Percentiles rank a stretch among this genome's conserved stretches.
phyloP scores from a whole-genome alignment of 2,113 vertebrate species.

The Sisor rabdophorus region DNA sequence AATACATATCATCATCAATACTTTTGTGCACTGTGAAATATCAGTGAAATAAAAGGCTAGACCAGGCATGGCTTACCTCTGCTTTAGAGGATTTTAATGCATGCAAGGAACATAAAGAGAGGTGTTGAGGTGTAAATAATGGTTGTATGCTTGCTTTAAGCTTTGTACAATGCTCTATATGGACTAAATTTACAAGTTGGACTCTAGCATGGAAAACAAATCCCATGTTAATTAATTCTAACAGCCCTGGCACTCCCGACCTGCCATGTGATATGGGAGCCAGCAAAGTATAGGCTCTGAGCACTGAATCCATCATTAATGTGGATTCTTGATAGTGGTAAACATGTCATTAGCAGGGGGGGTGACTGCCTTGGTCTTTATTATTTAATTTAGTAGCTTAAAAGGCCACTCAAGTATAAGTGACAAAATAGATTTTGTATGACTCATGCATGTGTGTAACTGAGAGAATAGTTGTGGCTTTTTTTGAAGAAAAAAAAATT shows the following conservation, averaged over 20 bases:
- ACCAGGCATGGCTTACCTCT: slow-evolving; percentile 46
- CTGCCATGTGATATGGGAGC: slow-evolving; percentile 15
- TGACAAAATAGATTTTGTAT: slow-evolving; percentile 2
- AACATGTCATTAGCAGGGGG: slow-evolving; percentile 23
- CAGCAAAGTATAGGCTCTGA: neutral
- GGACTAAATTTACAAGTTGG: slow-evolving; percentile 57
- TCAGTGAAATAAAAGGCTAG: slow-evolving; percentile 48
- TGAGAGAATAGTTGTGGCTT: neutral
- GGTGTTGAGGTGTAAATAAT: slow-evolving; percentile 20
- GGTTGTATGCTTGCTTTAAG: slow-evolving; percentile 3
- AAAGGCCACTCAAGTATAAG: slow-evolving; percentile 4
- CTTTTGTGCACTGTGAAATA: slow-evolving; percentile 17
- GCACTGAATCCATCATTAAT: slow-evolving; percentile 28
- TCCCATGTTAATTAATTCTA: slow-evolving; percentile 63
- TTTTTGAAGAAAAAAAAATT: no score
- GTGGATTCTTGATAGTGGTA: slow-evolving; percentile 9
- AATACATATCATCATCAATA: slow-evolving; percentile 9
- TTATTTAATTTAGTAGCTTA: slow-evolving; percentile 12
- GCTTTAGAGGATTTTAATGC: slow-evolving; percentile 40
- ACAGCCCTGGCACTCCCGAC: slow-evolving; percentile 53
- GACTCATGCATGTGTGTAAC: neutral
- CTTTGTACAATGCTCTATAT: slow-evolving; percentile 61
- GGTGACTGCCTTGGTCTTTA: neutral
- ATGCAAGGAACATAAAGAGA: neutral
- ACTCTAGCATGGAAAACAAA: slow-evolving; percentile 56